phyloP scores from a whole-genome alignment of 2,888 invertebrate species.

The Conomelus anceps region DNA sequence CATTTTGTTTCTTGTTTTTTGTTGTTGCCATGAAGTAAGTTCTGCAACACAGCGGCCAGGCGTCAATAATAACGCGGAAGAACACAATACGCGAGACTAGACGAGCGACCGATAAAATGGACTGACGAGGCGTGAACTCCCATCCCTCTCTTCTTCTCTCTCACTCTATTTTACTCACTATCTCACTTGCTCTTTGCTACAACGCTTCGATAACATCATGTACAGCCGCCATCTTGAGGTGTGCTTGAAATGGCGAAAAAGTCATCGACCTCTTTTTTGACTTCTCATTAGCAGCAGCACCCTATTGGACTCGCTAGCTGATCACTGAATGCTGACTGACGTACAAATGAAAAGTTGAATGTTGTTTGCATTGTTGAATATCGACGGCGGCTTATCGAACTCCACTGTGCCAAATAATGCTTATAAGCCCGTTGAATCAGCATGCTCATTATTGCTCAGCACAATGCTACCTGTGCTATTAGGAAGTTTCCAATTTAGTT shows the following conservation, averaged over 20 bases:
- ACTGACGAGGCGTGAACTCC: not conserved
- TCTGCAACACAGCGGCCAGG: not conserved
- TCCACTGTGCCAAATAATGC: not conserved
- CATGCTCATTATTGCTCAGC: not conserved
- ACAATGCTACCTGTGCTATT: not conserved
- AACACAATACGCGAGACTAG: not conserved
- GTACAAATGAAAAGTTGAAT: not conserved
- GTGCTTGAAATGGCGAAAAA: not conserved
- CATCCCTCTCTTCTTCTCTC: not conserved
- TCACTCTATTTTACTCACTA: constrained; percentile 27
- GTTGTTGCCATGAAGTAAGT: not conserved
- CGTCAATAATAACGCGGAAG: not conserved
- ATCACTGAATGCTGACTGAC: not conserved
- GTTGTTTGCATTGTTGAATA: not conserved
- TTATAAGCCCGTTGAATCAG: not conserved
- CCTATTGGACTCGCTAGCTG: not conserved
- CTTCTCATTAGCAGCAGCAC: not conserved
- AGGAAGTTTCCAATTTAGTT: not conserved
- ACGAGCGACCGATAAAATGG: not conserved
- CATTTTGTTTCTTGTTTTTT: not conserved
- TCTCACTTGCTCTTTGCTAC: constrained; percentile 24
- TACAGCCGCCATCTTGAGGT: not conserved
- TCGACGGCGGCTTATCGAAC: not conserved
- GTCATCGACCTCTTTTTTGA: not conserved
- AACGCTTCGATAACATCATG: not conserved